Evolutionary conservation across 2,888 invertebrate species (phyloP).

Genomic region (Anaspis maculata): DNA sequence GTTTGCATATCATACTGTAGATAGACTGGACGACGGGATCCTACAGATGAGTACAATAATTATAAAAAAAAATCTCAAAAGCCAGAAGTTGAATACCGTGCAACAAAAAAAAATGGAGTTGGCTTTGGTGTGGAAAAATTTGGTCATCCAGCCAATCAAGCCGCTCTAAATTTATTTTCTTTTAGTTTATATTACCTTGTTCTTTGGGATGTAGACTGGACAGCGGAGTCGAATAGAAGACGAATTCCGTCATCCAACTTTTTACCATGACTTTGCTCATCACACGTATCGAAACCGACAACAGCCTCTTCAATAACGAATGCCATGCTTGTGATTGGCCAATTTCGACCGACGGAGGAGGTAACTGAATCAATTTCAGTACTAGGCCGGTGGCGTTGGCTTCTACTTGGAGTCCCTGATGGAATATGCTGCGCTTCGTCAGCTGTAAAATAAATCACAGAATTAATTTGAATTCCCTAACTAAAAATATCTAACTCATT

Average conservation of each 20-base stretch:
- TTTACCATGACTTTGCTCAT: slow-evolving; percentile 70
- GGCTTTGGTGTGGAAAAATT: too few species aligned
- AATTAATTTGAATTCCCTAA: too few species aligned
- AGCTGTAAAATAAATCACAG: too few species aligned
- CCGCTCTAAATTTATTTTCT: too few species aligned
- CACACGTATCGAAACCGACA: slow-evolving; percentile 77
- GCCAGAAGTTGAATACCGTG: too few species aligned
- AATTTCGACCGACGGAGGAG: slow-evolving; percentile 50
- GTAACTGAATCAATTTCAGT: slow-evolving; percentile 69
- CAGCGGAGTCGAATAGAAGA: slow-evolving; percentile 74
- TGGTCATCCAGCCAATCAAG: too few species aligned
- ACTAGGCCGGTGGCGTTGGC: slow-evolving; percentile 82
- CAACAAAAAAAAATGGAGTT: too few species aligned
- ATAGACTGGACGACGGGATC: slow-evolving; percentile 79
- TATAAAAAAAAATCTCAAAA: too few species aligned
- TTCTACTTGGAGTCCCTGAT: slow-evolving; percentile 89
- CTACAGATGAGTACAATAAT: too few species aligned
- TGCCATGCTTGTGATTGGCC: slow-evolving; percentile 52
- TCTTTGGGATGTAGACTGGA: slow-evolving; percentile 75
- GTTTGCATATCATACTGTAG: slow-evolving; percentile 86
- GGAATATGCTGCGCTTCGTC: slow-evolving; percentile 73
- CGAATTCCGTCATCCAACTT: slow-evolving; percentile 86
- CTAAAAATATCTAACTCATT: too few species aligned
- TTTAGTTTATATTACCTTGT: slow-evolving; percentile 59
- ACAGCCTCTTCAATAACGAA: slow-evolving; percentile 65